Percentiles rank a stretch among this genome's conserved stretches.
Evolutionary conservation across 2,113 vertebrate genomes (phyloP).

Genomic region (Sigmodon hispidus): DNA sequence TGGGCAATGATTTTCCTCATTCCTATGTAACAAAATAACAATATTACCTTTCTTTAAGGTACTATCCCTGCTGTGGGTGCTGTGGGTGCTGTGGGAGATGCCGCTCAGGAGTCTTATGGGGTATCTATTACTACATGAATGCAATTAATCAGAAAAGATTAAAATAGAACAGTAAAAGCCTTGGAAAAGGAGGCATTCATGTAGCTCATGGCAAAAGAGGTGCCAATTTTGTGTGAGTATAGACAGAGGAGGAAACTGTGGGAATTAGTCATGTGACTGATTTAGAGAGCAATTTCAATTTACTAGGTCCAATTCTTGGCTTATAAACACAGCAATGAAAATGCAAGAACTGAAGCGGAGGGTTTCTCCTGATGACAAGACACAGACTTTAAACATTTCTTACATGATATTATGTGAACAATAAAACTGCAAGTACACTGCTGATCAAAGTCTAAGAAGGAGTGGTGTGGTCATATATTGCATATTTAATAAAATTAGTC

Average conservation of each 20-base stretch:
- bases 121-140: not conserved
- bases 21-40: not conserved
- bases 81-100: not conserved
- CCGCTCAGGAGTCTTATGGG: not conserved
- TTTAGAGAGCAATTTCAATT: not conserved
- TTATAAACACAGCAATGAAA: not conserved
- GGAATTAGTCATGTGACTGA: not conserved
- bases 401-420: too few species aligned
- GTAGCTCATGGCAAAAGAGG: not conserved
- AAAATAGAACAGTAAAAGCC: not conserved
- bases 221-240: not conserved
- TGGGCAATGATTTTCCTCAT: not conserved
- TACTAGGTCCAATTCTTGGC: not conserved
- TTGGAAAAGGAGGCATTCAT: not conserved
- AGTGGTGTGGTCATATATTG: too few species aligned
- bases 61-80: not conserved
- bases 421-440: not conserved
- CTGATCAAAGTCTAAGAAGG: not conserved
- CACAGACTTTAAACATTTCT: not conserved
- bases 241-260: not conserved
- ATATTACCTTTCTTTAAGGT: not conserved
- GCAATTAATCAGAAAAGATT: not conserved
- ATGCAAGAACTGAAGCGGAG: not conserved
- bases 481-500: too few species aligned
- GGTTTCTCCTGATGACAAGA: not conserved